Conservation (phyloP, 2,113 vertebrate species). For the Calyptommatus sinebrachiatus region DNA sequence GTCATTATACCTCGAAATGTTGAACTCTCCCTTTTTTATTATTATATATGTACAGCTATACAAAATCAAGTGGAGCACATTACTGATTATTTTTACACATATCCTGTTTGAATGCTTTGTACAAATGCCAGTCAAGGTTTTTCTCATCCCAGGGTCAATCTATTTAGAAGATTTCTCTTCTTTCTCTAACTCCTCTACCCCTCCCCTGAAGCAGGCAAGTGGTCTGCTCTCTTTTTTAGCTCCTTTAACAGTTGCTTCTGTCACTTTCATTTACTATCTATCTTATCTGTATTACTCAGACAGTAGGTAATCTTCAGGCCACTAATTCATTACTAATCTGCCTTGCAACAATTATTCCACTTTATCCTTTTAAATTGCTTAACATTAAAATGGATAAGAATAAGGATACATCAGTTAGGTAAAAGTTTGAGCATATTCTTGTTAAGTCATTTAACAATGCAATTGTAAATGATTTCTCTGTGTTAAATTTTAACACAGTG, state of each 20-base stretch:
- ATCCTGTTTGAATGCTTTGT: slow-evolving; percentile 21
- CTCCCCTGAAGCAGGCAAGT: slow-evolving; percentile 1
- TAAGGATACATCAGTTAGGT: not conserved
- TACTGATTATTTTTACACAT: slow-evolving; percentile 39
- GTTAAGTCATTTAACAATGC: not conserved
- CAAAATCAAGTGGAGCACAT: not conserved
- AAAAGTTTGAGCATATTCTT: slow-evolving; percentile 10
- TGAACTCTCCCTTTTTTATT: too few relatives aligned
- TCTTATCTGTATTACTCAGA: slow-evolving; percentile 12
- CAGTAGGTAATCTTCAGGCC: slow-evolving; percentile 27
- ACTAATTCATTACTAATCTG: slow-evolving; percentile 49
- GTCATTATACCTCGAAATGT: too few relatives aligned
- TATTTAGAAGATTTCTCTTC: not conserved
- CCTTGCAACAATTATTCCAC: slow-evolving; percentile 17
- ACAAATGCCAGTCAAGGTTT: slow-evolving; percentile 46
- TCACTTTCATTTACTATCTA: slow-evolving; percentile 16
- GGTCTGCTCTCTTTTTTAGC: slow-evolving; percentile 31
- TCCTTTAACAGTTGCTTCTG: slow-evolving; percentile 41
- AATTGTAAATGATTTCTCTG: too few relatives aligned
- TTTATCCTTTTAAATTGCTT: slow-evolving; percentile 25
- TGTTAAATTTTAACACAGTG: too few relatives aligned
- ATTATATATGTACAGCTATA: too few relatives aligned
- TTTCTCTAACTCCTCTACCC: not conserved
- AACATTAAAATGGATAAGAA: not conserved
- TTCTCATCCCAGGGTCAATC: slow-evolving; percentile 22